Evolutionary conservation across 1,140 invertebrate genomes (phyloP).

Genomic region (Pseudomyrmex flavicornis): DNA sequence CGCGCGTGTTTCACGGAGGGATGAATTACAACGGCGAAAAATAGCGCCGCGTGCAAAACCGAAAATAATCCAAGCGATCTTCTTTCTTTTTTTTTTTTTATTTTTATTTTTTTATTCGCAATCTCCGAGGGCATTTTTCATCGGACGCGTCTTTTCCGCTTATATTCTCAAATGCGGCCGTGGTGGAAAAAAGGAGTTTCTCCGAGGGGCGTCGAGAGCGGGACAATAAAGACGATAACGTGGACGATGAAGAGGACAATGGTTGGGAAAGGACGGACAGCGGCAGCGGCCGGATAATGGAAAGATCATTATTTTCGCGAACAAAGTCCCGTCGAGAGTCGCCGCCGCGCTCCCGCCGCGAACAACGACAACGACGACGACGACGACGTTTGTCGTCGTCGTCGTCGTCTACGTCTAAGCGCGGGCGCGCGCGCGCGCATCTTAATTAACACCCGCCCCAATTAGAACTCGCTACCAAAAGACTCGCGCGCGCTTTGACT

Average conservation of each 20-base stretch:
- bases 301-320: conserved; percentile 84
- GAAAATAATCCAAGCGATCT: conserved; percentile 21
- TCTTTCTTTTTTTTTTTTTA: too few relatives aligned
- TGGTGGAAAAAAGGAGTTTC: conserved; percentile 35
- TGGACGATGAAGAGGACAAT: conserved; percentile 83
- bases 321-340: conserved; percentile 79
- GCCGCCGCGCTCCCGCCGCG: conserved; percentile 18
- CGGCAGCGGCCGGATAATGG: conserved; percentile 79
- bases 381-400: conserved; percentile 63
- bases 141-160: conserved; percentile 22
- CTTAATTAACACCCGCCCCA: conserved; percentile 82
- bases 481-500: conserved; percentile 59
- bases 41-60: not conserved
- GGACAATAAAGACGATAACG: conserved; percentile 83
- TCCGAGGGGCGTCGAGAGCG: conserved; percentile 39
- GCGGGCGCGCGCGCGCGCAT: conserved; percentile 50
- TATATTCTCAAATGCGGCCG: conserved; percentile 17
- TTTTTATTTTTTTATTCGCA: conserved; percentile 15
- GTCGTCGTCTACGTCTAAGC: conserved; percentile 74
- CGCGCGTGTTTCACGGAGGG: not conserved
- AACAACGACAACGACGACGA: conserved; percentile 19
- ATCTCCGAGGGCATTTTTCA: conserved; percentile 51
- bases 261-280: conserved; percentile 76
- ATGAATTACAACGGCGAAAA: conserved; percentile 19
- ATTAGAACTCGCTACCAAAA: conserved; percentile 75